Evolutionary conservation across 2,888 invertebrate species (phyloP), one percentile per base, ranked within the genome.

Genomic region (Chaitophorus viminalis): DNA sequence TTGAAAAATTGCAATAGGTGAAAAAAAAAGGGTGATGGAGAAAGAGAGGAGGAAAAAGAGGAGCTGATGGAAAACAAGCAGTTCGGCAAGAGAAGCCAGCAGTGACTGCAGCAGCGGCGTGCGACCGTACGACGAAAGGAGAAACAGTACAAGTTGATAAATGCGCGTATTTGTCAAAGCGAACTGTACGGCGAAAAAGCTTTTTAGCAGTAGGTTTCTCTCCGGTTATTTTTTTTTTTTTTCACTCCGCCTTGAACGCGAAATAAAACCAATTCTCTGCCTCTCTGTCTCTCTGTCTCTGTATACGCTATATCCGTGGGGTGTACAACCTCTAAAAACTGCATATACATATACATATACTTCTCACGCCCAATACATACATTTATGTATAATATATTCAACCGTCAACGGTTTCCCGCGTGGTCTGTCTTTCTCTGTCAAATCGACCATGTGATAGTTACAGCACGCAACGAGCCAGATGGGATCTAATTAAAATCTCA

Each of bases 71-170:
- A 81, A 39, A 81, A n/a, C 5, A 39, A 36, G 3, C 39, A 14
- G 60, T 74, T 74, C 33, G 82, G 74, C 82, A 29, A 82, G 74
- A 33, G 39, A 75, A 76, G 39, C 39, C 36, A 17, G 0, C 21
- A 14, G 31, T 31, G 78, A 60, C 54, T 79, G 36, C 36, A 18
- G 39, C 18, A 18, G 60, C 60, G 21, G 65, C 18, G 39, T 60
- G 70, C 36, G 68, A 72, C 33, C n/a, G 29, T 60, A 39, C 36
- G 39, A 72, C 33, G 17, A 52, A 33, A 72, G 77, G 46, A 68
- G 65, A 85, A 85, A 68, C 77, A 70, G 46, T 77, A 85, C 77
- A 77, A 85, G 85, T 85, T 29, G 46, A 77, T 77, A 85, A 77
- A 85, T 68, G 68, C 46, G 33, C 52, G 31, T 65, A 33, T 85